A percentile compares a stretch with the other conserved stretches of the same genome.
phyloP scores from a whole-genome alignment of 2,797 vertebrate genomes.

The Nyctibius grandis region DNA sequence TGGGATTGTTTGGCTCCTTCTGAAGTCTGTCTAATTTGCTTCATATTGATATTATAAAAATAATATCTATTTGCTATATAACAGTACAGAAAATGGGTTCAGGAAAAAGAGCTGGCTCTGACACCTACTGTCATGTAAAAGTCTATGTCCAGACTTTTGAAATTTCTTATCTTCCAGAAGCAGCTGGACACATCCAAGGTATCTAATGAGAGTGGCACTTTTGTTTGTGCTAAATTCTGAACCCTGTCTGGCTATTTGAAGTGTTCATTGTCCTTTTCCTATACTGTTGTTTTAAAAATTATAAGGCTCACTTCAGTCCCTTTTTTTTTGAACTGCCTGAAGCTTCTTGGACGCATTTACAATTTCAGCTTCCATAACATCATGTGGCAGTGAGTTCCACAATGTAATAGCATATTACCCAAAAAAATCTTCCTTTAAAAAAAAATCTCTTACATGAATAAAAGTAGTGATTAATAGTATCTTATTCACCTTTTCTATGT shows the following conservation, averaged over 20 bases:
- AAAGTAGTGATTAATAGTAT: neutral
- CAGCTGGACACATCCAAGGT: fast-evolving
- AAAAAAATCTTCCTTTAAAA: fast-evolving
- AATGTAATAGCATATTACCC: neutral
- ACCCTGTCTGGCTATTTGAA: neutral
- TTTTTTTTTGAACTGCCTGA: neutral
- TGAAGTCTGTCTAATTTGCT: neutral
- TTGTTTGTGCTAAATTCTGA: neutral
- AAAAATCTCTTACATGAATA: neutral
- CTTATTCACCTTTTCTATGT: neutral
- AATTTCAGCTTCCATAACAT: neutral
- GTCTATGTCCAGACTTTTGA: neutral
- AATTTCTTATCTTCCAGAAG: neutral
- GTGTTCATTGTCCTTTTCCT: neutral
- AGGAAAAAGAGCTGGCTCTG: neutral
- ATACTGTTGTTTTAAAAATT: neutral
- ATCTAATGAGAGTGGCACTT: neutral
- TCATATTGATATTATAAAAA: neutral
- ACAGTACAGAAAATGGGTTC: neutral
- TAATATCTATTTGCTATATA: neutral
- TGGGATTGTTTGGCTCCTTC: neutral
- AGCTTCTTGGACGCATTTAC: neutral
- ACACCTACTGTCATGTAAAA: neutral
- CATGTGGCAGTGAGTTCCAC: neutral
- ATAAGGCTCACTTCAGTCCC: neutral